Percentiles rank a stretch among this genome's conserved stretches.
Evolutionary conservation across 2,888 invertebrate species (phyloP).

Genomic region (Dryomyza anilis): DNA sequence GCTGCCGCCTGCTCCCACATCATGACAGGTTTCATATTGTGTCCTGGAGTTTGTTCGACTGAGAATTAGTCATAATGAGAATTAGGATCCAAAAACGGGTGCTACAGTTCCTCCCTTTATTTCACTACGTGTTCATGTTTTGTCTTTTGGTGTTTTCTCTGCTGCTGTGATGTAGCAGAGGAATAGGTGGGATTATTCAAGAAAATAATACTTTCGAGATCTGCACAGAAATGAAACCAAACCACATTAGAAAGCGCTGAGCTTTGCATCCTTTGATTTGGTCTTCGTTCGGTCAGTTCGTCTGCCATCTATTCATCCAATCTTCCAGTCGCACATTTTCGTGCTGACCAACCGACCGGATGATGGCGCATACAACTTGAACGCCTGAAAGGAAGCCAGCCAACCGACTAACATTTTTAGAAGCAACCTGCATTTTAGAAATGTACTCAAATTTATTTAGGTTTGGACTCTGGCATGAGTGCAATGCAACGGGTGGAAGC

Average conservation of each 20-base stretch:
- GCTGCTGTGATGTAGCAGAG: not conserved
- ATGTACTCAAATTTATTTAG: slow-evolving; percentile 5
- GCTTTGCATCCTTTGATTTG: slow-evolving; percentile 27
- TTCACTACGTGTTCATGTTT: slow-evolving; percentile 4
- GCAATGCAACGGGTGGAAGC: not conserved
- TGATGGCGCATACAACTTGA: slow-evolving; percentile 13
- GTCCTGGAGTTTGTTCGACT: slow-evolving; percentile 10
- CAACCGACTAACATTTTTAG: slow-evolving; percentile 16
- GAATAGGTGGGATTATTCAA: not conserved
- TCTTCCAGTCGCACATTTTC: not conserved
- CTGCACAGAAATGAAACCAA: slow-evolving; percentile 5
- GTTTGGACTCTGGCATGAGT: not conserved
- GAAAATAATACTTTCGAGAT: slow-evolving; percentile 18
- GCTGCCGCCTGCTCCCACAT: not conserved
- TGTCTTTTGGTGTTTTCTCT: slow-evolving; percentile 17
- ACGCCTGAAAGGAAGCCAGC: slow-evolving; percentile 7
- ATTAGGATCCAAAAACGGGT: slow-evolving; percentile 7
- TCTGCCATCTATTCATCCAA: slow-evolving; percentile 5
- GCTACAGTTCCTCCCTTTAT: not conserved
- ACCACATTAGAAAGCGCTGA: slow-evolving; percentile 23
- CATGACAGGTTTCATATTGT: slow-evolving; percentile 12
- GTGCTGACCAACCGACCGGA: slow-evolving; percentile 9
- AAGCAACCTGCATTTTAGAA: slow-evolving; percentile 18
- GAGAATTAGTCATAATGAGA: slow-evolving; percentile 13
- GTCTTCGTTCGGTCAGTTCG: slow-evolving; percentile 24